Base-by-base conservation (phyloP, 2,888 invertebrate genomes). In the Mythimna ferrago region DNA sequence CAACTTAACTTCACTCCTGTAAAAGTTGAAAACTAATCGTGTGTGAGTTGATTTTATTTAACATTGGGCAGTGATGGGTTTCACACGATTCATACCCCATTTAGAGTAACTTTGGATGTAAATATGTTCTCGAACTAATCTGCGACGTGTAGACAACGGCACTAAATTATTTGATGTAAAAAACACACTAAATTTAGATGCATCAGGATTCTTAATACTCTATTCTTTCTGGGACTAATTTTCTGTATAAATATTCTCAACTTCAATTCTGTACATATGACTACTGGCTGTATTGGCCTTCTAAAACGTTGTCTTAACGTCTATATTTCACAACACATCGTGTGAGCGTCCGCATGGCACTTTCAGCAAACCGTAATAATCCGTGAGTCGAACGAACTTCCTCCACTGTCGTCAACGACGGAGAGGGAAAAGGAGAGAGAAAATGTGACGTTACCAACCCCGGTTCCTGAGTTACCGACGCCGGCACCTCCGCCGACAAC, bases 331-430 rank as follows among this genome's bases (percentile, higher is more conserved):
- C 91, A 88, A 92, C 94, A 95, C 95, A 91, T 90, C 90, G 93
- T 94, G 96, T 95, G 95, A 95, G 95, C 93, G 93, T 94, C 92
- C 90, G 96, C 96, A 95, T 95, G 95, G 93, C 95, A 95, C 96
- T 95, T 96, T 96, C 96, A 96, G 96, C 96, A 95, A 92, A 96
- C 96, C 80, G 95, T 96, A 89, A 93, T 95, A 91, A 96, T 96
- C 87, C 95, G 94, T 86, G 94, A 93, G 85, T 94, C 96, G 83
- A 94, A 94, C 91, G 95, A 95, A 90, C 89, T 94, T 71, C 95
- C 94, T 21, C 88, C 88, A 86, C 81, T 92, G 84, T 90, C 94
- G 73, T 90, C 94, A 65, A 89, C 94, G 76, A 89, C 91, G 78
- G 88, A 89, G 44, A 87, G 91, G 53, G 88, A 89, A 41, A 87